Conservation (phyloP, 2,888 invertebrate species). For the Drosophila affinis region DNA sequence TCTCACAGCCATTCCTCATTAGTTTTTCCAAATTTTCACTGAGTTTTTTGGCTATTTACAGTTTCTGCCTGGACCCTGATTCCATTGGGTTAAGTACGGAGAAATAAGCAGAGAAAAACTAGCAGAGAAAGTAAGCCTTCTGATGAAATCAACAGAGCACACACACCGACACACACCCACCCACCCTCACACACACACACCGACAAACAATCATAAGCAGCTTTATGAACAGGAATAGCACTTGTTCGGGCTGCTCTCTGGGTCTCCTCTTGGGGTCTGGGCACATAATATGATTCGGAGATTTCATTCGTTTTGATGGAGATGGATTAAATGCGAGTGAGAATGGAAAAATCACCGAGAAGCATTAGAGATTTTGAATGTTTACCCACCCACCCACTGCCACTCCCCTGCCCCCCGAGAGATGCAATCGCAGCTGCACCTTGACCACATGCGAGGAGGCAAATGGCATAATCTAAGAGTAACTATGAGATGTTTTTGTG, state of each 20-base stretch:
- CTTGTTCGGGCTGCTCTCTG: constrained; percentile 6
- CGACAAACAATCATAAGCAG: constrained; percentile 38
- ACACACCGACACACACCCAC: not conserved
- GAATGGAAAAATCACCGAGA: constrained; percentile 39
- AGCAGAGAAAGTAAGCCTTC: constrained; percentile 1
- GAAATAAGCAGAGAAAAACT: not conserved
- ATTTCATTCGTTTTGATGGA: constrained; percentile 49
- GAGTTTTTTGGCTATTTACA: constrained; percentile 9
- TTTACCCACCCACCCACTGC: not conserved
- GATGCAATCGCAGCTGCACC: constrained; percentile 38
- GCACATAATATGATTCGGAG: constrained; percentile 39
- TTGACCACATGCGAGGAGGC: constrained; percentile 10
- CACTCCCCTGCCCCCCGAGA: not conserved
- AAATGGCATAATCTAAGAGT: constrained; percentile 32
- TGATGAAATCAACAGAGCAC: not conserved
- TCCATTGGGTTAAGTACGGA: not conserved
- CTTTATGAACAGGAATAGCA: constrained; percentile 38
- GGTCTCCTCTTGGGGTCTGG: not conserved
- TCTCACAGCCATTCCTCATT: not conserved
- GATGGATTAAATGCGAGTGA: constrained; percentile 45
- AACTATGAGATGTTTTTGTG: constrained; percentile 32
- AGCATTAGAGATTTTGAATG: constrained; percentile 33
- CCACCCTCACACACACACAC: not conserved
- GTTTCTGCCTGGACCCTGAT: not conserved
- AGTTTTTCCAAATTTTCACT: constrained; percentile 3